These are phyloP conservation scores for Pseudachorutes palmiensis DNA, from an alignment of 1,140 invertebrate species.

Conservation along the genomic window DNA sequence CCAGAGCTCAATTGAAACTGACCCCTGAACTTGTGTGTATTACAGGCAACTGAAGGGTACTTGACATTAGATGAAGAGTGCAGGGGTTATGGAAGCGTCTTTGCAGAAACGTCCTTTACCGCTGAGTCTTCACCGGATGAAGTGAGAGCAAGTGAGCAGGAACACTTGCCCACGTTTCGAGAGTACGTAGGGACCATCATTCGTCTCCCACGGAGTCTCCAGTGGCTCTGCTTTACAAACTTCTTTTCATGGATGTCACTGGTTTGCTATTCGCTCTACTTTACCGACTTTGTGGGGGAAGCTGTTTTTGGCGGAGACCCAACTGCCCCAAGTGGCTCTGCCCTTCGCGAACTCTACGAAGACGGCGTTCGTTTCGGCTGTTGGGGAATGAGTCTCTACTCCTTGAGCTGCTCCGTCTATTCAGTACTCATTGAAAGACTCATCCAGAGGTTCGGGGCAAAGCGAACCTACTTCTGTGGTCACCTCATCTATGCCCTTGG, in stretches of 20 bases:
- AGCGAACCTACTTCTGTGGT: constrained; percentile 79
- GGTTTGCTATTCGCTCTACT: constrained; percentile 92
- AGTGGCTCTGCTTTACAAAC: constrained; percentile 84
- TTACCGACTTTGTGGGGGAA: constrained; percentile 94
- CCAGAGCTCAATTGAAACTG: no score
- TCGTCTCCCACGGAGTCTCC: constrained; percentile 75
- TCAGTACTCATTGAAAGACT: constrained; percentile 80
- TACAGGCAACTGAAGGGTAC: not conserved
- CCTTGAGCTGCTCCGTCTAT: constrained; percentile 84
- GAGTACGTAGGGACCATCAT: constrained; percentile 83
- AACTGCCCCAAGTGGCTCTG: constrained; percentile 59
- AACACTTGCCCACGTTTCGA: constrained; percentile 39
- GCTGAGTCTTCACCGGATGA: not conserved
- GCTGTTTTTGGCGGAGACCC: constrained; percentile 89
- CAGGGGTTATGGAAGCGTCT: not conserved
- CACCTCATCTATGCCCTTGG: constrained; percentile 78
- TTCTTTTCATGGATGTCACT: constrained; percentile 97
- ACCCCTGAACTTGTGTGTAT: not conserved
- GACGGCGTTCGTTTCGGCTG: constrained; percentile 88
- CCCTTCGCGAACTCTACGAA: constrained; percentile 61
- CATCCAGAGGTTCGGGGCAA: constrained; percentile 65
- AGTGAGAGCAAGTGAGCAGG: not conserved
- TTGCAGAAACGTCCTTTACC: constrained; percentile 26
- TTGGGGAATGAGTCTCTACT: constrained; percentile 95
- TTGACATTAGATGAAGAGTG: not conserved